phyloP scores from a whole-genome alignment of 2,797 vertebrate genomes.

The Babyrousa celebensis region DNA sequence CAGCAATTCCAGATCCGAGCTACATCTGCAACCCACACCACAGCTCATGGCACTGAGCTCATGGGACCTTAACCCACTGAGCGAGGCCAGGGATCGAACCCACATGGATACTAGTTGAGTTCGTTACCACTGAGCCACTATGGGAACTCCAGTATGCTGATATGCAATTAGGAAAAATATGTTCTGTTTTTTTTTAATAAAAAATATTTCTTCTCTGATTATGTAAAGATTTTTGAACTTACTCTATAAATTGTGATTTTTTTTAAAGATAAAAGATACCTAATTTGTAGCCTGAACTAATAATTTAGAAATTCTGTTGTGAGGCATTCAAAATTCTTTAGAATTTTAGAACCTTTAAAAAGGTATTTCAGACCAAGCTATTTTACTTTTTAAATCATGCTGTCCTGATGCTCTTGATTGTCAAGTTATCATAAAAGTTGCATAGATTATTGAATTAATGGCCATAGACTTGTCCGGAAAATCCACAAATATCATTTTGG shows the following conservation, averaged over 20 bases:
- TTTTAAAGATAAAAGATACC: neutral
- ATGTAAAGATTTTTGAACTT: conserved; percentile 47
- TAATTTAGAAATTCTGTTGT: conserved; percentile 31
- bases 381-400: conserved; percentile 36
- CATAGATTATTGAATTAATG: neutral
- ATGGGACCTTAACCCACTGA: no score
- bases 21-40: no score
- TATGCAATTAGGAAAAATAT: neutral
- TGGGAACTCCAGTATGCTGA: neutral
- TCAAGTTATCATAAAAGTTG: neutral
- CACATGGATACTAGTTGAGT: no score
- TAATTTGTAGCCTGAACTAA: neutral
- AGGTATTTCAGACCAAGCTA: neutral
- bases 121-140: no score
- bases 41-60: no score
- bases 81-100: no score
- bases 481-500: neutral
- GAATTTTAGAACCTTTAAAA: conserved; percentile 61
- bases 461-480: neutral
- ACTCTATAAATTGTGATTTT: neutral
- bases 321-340: neutral
- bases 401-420: neutral
- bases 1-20: no score
- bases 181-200: neutral
- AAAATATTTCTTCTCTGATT: conserved; percentile 36